These are phyloP conservation scores for Neomorphus geoffroyi DNA, from an alignment of 2,797 vertebrate genomes.

Conservation along the genomic window DNA sequence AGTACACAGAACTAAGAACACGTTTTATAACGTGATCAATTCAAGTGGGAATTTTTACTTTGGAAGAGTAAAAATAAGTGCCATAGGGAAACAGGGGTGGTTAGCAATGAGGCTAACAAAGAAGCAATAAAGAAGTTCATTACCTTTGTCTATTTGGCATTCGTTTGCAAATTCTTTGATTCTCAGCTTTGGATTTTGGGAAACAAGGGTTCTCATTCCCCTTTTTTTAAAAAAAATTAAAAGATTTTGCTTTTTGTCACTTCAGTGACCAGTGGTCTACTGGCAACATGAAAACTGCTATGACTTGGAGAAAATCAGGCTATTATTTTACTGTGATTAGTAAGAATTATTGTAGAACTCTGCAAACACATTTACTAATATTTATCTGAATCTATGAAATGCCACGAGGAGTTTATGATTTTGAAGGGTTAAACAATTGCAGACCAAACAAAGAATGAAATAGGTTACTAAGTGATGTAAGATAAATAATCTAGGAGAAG, in stretches of 20 bases:
- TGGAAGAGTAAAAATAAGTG: background rate
- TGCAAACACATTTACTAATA: background rate
- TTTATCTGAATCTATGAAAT: background rate
- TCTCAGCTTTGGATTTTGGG: background rate
- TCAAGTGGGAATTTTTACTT: background rate
- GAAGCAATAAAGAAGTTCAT: background rate
- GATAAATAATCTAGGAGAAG: background rate
- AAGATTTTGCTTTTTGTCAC: background rate
- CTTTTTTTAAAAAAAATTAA: no score
- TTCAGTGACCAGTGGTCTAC: background rate
- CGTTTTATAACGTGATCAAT: background rate
- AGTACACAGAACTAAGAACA: background rate
- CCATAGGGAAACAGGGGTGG: background rate
- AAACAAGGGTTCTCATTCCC: background rate
- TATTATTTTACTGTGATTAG: background rate
- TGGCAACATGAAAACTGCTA: background rate
- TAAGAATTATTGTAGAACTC: background rate
- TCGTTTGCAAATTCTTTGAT: background rate
- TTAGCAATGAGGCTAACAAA: background rate
- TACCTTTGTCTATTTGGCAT: background rate
- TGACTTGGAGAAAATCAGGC: background rate
- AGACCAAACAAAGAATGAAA: background rate
- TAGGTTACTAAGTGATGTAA: background rate
- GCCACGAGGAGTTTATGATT: background rate
- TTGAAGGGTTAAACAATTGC: background rate